Evolutionary conservation across 2,113 vertebrate genomes (phyloP), one percentile per base, ranked within the genome.

Genomic region (Nibea albiflora): DNA sequence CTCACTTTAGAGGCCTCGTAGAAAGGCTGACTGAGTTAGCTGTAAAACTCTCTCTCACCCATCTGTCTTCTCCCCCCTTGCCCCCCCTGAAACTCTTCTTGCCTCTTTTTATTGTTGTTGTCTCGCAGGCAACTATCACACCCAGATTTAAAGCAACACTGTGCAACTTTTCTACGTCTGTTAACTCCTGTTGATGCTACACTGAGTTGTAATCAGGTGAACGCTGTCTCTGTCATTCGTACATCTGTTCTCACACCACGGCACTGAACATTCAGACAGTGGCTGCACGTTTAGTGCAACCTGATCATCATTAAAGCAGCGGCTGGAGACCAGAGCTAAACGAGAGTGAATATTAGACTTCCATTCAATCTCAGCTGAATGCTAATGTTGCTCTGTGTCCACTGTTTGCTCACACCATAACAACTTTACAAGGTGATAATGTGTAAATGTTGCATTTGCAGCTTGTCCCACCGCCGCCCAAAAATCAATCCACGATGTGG

Each of bases 21-120:
- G 57, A 72, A 62, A 76, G 83, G 35, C 50, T 81, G 77, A 74
- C 54, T 68, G 60, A 75, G 67, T 72, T 80, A 54, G 61, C 54
- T 22, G 44, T 63, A 64, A 81, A 80, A 73, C 64, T 39, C 53
- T 19, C 35, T 72, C 50, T 28, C 31, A 26, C 11, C 69, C 66
- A 60, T 73, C 80, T 76, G 56, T 56, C 42, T 72, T 31, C 65
- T 54, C n/a, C 14, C 4, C 56, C 22, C 49, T 68, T 50, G 35
- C 39, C 22, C n/a, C 70, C 66, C 47, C 20, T 69, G 73, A 84
- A 84, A 75, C 75, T 78, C 28, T 44, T 26, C 24, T 69, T 54
- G 46, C 35, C 22, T 24, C 26, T 42, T 56, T 49, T 76, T 79
- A 60, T 28, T 53, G 26, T 65, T 70, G 26, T 66, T 57, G 22